Evolutionary conservation across 1,140 invertebrate species (phyloP), one percentile per base, ranked within the genome.

Genomic region (Agraylea sexmaculata): DNA sequence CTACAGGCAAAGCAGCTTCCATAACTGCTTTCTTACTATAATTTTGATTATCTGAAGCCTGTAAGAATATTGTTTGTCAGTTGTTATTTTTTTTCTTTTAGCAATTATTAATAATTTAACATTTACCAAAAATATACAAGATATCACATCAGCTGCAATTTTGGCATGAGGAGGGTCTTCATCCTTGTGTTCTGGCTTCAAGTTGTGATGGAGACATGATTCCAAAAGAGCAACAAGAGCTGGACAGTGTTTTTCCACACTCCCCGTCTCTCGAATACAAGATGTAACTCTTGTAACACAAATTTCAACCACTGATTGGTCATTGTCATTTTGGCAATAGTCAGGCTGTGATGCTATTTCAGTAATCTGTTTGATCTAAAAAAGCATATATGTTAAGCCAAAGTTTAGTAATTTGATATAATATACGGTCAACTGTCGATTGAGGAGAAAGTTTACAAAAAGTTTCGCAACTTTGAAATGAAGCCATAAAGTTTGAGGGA

Each of bases 101-200:
- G 6, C 15, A 32, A 2, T 6, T 21, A 37, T 2, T 37, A 37
- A 7, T 22, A 27, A 22, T 27, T 8, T 10, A 16, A 36, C 37
- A 63, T 67, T 71, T 67, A 93, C 88, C 68, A 91, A 67, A 66
- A 95, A 93, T 58, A 95, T 80, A 66, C 87, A 91, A 35, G 87
- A 89, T 51, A 94, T 83, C 34, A 94, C 77, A 69, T 94, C 91
- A 31, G 85, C 86, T 5, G 87, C 87, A 53, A 95, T 93, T 70
- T 94, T 94, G 13, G 88, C 87, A 74, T 94, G 89, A 4, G 90
- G 88, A 8, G 89, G 87, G 65, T 93, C 88, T 54, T 86, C 81
- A 65, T 87, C 83, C 29, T 69, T 60, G n/a, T 77, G 70, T 4
- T 68, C 54, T 1, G 86, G 83, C 59, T 85, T 81, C 41, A 94